Evolutionary conservation across 2,888 invertebrate species (phyloP).

Genomic region (Drosophila greeni): DNA sequence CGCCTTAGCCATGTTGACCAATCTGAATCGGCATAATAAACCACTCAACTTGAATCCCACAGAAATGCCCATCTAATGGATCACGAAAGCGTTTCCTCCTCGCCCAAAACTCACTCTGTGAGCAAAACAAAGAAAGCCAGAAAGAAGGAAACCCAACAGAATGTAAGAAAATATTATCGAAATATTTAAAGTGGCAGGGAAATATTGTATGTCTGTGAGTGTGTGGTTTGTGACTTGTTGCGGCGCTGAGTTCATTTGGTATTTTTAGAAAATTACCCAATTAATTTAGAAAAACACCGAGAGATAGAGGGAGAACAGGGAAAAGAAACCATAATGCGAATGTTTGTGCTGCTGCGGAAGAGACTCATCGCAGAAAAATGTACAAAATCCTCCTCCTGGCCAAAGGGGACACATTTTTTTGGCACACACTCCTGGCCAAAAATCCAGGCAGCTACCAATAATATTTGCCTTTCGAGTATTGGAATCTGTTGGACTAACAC

Average conservation of each 20-base stretch:
- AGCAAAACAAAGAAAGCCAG: slow-evolving; percentile 32
- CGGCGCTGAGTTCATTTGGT: slow-evolving; percentile 72
- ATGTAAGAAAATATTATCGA: slow-evolving; percentile 37
- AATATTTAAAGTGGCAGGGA: slow-evolving; percentile 55
- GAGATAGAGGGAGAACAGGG: slow-evolving; percentile 7
- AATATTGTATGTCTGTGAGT: slow-evolving; percentile 35
- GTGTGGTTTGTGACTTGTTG: slow-evolving; percentile 51
- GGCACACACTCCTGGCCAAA: slow-evolving; percentile 12
- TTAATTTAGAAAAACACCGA: slow-evolving; percentile 65
- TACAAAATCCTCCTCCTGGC: slow-evolving; percentile 22
- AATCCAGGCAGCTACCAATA: slow-evolving; percentile 10
- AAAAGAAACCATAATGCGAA: slow-evolving; percentile 39
- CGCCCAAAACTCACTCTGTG: background rate
- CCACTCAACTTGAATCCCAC: slow-evolving; percentile 36
- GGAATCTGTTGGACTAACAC: slow-evolving; percentile 23
- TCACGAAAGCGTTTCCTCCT: slow-evolving; percentile 18
- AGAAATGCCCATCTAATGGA: slow-evolving; percentile 25
- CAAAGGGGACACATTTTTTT: slow-evolving; percentile 21
- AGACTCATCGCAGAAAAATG: slow-evolving; percentile 40
- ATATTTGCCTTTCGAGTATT: slow-evolving; percentile 20
- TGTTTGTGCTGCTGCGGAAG: slow-evolving; percentile 45
- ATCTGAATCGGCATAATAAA: slow-evolving; percentile 21
- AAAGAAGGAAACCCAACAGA: slow-evolving; percentile 23
- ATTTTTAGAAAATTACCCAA: slow-evolving; percentile 74
- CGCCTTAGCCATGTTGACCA: slow-evolving; percentile 31